Base-by-base conservation (phyloP, 2,888 invertebrate species). In the Brachyptera putata region DNA sequence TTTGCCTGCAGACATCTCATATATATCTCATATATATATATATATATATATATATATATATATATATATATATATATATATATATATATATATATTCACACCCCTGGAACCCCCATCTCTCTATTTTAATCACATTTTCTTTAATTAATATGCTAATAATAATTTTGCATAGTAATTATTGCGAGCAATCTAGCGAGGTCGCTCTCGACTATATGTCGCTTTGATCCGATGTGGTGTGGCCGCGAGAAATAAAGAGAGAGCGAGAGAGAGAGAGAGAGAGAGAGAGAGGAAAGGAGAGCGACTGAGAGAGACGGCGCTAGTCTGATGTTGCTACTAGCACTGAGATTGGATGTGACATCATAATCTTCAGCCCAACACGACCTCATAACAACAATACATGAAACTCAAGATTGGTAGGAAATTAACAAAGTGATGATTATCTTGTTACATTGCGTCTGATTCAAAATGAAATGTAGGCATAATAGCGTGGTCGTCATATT, bases 81-180 rank as follows among this genome's bases (percentile, higher is more conserved):
- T n/a, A n/a, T n/a, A n/a, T n/a, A n/a, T n/a, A n/a, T n/a, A n/a
- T 30, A 30, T 30, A 11, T 43, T 49, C 43, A 46, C 37, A 55
- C 48, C 57, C 48, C 56, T 61, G 14, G 37, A 24, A n/a, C 41
- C 53, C 57, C 56, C 53, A 7, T 24, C 57, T 59, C 75, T 75
- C 75, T 71, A 76, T 76, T 76, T 76, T 76, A 76, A 76, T 76
- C 76, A 76, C 75, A 76, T 76, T 75, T 76, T 76, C 76, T 76
- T 76, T 76, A 76, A 76, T 76, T 76, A 76, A 76, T 76, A 76
- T 76, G 76, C 76, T 76, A 76, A 76, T 76, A 64, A 64, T 64
- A 74, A 76, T 76, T 76, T 76, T 76, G 76, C 76, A 76, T 76
- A 76, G 75, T 76, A 76, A 76, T 76, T 76, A 76, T 76, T 73